Evolutionary conservation across 2,113 vertebrate genomes (phyloP).

Genomic region (Galemys pyrenaicus): DNA sequence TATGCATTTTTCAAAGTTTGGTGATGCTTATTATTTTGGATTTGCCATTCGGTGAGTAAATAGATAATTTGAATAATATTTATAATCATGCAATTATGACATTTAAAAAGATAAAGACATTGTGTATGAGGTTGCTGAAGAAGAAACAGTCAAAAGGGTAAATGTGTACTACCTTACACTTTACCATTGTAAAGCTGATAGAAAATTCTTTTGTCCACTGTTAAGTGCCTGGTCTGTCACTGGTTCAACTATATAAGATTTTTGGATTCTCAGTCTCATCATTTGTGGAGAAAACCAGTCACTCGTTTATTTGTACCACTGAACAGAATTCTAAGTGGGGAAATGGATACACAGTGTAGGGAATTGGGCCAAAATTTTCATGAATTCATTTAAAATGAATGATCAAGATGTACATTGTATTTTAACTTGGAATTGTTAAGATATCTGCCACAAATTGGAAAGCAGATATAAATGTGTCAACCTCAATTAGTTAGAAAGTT

Average conservation of each 20-base stretch:
- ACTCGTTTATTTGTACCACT: not conserved
- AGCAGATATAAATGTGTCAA: not conserved
- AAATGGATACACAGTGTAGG: not conserved
- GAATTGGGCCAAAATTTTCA: conserved; percentile 12
- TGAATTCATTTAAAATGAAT: conserved; percentile 23
- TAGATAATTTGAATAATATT: not conserved
- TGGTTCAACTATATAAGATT: not conserved
- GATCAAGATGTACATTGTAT: not conserved
- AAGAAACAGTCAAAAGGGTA: not conserved
- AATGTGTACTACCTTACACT: not conserved
- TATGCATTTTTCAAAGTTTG: conserved; percentile 35
- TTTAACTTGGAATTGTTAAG: not conserved
- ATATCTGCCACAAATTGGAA: not conserved
- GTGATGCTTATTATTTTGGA: conserved; percentile 3
- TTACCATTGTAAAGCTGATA: not conserved
- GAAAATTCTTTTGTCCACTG: not conserved
- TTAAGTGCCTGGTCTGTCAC: not conserved
- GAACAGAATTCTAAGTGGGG: not conserved
- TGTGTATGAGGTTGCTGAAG: not conserved
- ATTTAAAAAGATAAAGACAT: conserved; percentile 15
- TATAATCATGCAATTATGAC: conserved; percentile 29
- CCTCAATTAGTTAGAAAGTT: conserved; percentile 38
- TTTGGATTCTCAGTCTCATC: not conserved
- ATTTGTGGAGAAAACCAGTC: conserved; percentile 14
- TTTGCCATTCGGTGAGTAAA: conserved; percentile 11